phyloP scores from a whole-genome alignment of 1,140 invertebrate species.

The Cheumatopsyche charites region DNA sequence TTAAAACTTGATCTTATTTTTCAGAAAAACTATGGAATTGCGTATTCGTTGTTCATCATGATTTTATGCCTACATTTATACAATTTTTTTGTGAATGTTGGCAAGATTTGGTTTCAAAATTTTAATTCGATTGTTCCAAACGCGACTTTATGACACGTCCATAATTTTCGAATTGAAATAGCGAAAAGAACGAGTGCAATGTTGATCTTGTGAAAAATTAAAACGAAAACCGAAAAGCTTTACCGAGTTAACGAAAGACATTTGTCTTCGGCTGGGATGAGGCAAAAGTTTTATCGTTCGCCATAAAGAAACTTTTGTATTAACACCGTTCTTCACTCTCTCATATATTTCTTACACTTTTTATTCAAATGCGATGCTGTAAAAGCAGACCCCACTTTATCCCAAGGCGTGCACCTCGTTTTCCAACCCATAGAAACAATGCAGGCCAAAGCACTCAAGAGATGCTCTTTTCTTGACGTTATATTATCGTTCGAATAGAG shows the following conservation, averaged over 20 bases:
- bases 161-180: no score
- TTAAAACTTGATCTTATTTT: no score
- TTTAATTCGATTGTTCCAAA: no score
- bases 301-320: slow-evolving; percentile 41
- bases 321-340: slow-evolving; percentile 33
- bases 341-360: slow-evolving; percentile 30
- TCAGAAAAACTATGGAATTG: no score
- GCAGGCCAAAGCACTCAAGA: not conserved
- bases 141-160: no score
- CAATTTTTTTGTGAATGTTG: no score
- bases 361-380: slow-evolving; percentile 35
- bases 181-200: not conserved
- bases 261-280: slow-evolving; percentile 21
- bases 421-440: slow-evolving; percentile 1
- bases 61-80: no score
- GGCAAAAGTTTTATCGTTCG: slow-evolving; percentile 35
- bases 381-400: slow-evolving; percentile 14
- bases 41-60: no score
- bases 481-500: no score
- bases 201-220: slow-evolving; percentile 19
- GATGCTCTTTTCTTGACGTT: no score
- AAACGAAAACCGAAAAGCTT: slow-evolving; percentile 25
- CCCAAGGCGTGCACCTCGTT: not conserved
- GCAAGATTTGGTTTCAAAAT: no score
- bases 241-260: slow-evolving; percentile 37